Conservation (phyloP, 2,888 invertebrate genomes). For the Luffia ferchaultella region DNA sequence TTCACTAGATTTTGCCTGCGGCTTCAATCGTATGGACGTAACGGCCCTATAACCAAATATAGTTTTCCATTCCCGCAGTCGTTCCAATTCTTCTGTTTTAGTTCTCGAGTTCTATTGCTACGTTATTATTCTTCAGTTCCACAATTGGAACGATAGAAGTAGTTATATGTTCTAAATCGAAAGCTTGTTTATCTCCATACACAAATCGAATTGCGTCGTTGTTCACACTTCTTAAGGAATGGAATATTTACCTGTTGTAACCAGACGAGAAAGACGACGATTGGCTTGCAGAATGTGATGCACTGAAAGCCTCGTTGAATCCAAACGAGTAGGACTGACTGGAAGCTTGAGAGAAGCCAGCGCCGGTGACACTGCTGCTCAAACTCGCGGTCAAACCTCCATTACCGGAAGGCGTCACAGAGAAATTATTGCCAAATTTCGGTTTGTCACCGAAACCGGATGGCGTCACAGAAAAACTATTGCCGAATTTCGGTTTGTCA, state of each 20-base stretch:
- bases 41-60: no score
- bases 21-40: no score
- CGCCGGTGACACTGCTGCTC: constrained; percentile 47
- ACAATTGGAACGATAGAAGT: no score
- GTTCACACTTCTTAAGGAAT: no score
- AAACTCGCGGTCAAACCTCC: constrained; percentile 52
- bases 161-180: no score
- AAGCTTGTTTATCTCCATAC: no score
- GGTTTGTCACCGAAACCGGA: constrained; percentile 36
- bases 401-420: constrained; percentile 42
- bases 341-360: constrained; percentile 49
- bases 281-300: constrained; percentile 57
- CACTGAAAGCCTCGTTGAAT: constrained; percentile 57
- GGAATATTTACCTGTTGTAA: constrained; percentile 46
- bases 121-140: no score
- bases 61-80: no score
- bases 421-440: constrained; percentile 45
- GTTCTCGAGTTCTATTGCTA: no score
- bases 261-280: constrained; percentile 49
- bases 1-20: no score
- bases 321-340: constrained; percentile 57
- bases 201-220: no score
- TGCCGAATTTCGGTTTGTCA: constrained; percentile 42
- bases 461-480: constrained; percentile 48
- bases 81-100: no score